phyloP scores from a whole-genome alignment of 1,140 invertebrate species.

The Aleiodes sp. region DNA sequence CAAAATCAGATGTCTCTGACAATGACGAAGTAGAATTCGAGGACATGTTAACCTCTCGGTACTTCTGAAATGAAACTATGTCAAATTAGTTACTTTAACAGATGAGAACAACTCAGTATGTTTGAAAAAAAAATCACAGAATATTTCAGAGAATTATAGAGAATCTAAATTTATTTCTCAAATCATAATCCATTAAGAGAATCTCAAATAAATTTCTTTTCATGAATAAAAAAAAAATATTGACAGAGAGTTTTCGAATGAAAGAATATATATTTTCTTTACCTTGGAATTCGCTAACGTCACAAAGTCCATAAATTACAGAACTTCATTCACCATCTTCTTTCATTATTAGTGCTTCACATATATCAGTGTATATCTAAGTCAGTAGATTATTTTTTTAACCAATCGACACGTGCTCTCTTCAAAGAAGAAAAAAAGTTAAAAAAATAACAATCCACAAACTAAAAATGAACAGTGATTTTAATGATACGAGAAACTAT shows the following conservation, averaged over 20 bases:
- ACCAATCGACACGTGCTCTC: not conserved
- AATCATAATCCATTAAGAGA: not conserved
- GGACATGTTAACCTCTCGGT: not conserved
- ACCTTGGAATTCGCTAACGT: not conserved
- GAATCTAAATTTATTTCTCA: not conserved
- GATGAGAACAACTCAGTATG: not conserved
- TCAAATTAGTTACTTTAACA: too few relatives aligned
- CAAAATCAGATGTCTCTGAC: conserved; percentile 4
- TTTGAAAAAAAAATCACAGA: not conserved
- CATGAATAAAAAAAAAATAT: too few relatives aligned
- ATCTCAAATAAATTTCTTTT: too few relatives aligned
- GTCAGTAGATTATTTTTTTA: not conserved
- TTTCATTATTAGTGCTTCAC: not conserved
- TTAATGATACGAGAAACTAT: too few relatives aligned
- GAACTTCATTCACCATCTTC: not conserved
- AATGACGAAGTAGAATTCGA: not conserved
- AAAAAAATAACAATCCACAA: too few relatives aligned
- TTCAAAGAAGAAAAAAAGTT: not conserved
- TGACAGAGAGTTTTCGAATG: not conserved
- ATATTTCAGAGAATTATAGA: too few relatives aligned
- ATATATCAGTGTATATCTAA: not conserved
- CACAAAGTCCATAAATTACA: not conserved
- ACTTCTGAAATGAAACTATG: too few relatives aligned
- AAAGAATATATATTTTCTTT: not conserved
- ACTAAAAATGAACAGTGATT: too few relatives aligned